Evolutionary conservation across 1,140 invertebrate species (phyloP).

Genomic region (Drosophila melanogaster): Release_6_plus_ISO1_MT NT_033779.5:6605001-6605500

Average conservation of each 20-base stretch:
- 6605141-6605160: conserved; percentile 37
- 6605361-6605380: conserved; percentile 21
- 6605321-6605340: conserved; percentile 24
- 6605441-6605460: too few species aligned
- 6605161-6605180: conserved; percentile 35
- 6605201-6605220: conserved; percentile 32
- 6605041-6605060: conserved; percentile 5
- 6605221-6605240: conserved; percentile 7
- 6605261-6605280: conserved; percentile 1
- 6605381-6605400: conserved; percentile 12
- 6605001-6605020: conserved; percentile 2
- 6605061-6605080: conserved; percentile 35
- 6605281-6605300: background rate
- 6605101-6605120: conserved; percentile 46
- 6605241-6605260: background rate
- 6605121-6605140: conserved; percentile 10
- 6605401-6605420: background rate
- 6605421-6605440: background rate
- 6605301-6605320: conserved; percentile 2
- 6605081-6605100: background rate
- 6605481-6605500: too few species aligned
- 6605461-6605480: too few species aligned
- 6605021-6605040: conserved; percentile 46
- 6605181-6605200: conserved; percentile 33
- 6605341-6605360: conserved; percentile 25